A percentile compares a stretch with the other conserved stretches of the same genome.
Conservation (phyloP, 2,888 invertebrate genomes). For the Ectemnius continuus region DNA sequence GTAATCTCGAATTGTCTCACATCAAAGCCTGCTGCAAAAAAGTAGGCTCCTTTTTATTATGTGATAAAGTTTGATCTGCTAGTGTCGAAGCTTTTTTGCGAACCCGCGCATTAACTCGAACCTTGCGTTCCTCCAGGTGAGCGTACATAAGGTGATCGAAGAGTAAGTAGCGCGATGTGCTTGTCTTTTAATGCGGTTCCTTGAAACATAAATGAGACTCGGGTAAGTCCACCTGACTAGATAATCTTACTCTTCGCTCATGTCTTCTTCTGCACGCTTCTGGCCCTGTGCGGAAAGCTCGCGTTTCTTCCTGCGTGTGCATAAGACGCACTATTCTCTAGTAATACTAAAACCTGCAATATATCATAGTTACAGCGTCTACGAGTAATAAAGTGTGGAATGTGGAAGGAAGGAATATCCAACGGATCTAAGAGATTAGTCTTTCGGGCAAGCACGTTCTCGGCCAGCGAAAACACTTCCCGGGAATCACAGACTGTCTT, state of each 20-base stretch:
- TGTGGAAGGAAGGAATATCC: neutral
- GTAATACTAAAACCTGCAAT: conserved; percentile 31
- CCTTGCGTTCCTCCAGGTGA: neutral
- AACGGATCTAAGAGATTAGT: neutral
- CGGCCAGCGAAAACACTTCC: conserved; percentile 52
- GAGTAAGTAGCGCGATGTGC: neutral
- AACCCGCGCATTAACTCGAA: neutral
- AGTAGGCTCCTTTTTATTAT: too few relatives aligned
- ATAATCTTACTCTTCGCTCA: conserved; percentile 41
- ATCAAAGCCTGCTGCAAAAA: too few relatives aligned
- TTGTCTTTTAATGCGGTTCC: neutral
- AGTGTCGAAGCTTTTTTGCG: neutral
- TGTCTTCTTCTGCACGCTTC: too few relatives aligned
- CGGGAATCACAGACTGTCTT: conserved; percentile 51
- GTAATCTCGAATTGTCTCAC: too few relatives aligned
- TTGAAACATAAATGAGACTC: neutral
- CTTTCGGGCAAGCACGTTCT: conserved; percentile 22
- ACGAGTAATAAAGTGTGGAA: neutral
- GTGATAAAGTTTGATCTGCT: too few relatives aligned
- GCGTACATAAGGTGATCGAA: neutral
- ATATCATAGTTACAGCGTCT: neutral
- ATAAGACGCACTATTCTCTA: conserved; percentile 17
- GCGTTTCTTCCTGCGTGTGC: neutral
- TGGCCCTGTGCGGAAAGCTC: neutral
- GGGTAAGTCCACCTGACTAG: conserved; percentile 56